Conservation (phyloP, 2,797 vertebrate species). For the Sarcoramphus papa region DNA sequence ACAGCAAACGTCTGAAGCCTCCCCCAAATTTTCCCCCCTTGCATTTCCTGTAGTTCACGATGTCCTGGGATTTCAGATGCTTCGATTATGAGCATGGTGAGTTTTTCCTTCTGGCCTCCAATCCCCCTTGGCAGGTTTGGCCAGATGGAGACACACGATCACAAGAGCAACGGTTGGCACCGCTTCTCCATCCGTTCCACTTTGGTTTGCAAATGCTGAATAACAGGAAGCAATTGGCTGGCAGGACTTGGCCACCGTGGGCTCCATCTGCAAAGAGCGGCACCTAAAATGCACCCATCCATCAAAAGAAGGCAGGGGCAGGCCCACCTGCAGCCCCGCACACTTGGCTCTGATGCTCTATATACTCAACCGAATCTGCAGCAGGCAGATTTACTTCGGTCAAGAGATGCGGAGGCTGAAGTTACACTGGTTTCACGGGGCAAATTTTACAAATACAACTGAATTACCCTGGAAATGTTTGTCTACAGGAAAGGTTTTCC, state of each 20-base stretch:
- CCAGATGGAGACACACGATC: not conserved
- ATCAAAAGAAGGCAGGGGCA: not conserved
- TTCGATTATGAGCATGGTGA: not conserved
- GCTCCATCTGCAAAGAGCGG: not conserved
- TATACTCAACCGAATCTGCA: not conserved
- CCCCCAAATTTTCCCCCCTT: not conserved
- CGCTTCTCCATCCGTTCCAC: not conserved
- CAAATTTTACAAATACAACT: not conserved
- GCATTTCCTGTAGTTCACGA: accelerated
- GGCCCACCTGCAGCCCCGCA: not conserved
- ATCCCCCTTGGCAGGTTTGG: not conserved
- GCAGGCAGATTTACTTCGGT: not conserved
- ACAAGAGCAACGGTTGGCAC: not conserved
- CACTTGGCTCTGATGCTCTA: accelerated
- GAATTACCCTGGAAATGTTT: not conserved
- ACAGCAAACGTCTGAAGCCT: not conserved
- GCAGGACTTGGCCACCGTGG: not conserved
- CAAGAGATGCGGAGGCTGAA: not conserved
- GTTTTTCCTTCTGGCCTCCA: not conserved
- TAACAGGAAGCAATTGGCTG: not conserved
- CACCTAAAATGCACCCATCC: not conserved
- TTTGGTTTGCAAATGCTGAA: not conserved
- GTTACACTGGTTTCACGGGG: not conserved
- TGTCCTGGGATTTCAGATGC: not conserved
- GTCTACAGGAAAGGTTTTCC: not conserved